Percentiles rank a stretch among this genome's conserved stretches.
These are phyloP conservation scores for Nomada goodeniana DNA, from an alignment of 2,888 invertebrate genomes.

Conservation along the genomic window DNA sequence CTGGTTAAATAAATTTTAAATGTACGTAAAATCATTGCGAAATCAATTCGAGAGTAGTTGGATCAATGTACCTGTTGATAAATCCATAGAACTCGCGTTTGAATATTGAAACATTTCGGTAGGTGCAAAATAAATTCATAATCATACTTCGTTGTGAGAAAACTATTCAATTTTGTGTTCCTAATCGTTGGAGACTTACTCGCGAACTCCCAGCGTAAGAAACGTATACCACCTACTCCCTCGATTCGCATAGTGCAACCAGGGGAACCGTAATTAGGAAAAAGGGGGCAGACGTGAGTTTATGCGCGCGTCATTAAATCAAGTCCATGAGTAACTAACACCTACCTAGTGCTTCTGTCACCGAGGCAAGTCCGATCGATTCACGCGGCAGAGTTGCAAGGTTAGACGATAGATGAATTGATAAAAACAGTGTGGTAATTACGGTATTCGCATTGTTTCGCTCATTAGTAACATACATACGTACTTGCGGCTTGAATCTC, in stretches of 20 bases:
- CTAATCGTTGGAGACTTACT: too few relatives aligned
- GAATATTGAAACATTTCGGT: too few relatives aligned
- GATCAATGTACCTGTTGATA: too few relatives aligned
- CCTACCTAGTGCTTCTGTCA: conserved; percentile 30
- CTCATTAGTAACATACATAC: conserved; percentile 8
- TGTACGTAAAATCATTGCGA: not conserved
- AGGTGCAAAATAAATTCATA: too few relatives aligned
- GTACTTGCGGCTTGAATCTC: conserved; percentile 7
- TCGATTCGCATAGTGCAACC: not conserved
- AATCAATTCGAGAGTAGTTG: too few relatives aligned
- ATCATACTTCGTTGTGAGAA: too few relatives aligned
- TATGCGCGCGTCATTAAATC: conserved; percentile 23
- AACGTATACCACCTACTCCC: not conserved
- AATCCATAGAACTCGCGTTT: too few relatives aligned
- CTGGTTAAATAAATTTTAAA: not conserved
- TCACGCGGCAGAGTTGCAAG: conserved; percentile 52
- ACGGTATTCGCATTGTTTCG: conserved; percentile 53
- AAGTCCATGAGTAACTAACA: conserved; percentile 20
- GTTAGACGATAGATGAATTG: conserved; percentile 51
- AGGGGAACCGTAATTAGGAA: not conserved
- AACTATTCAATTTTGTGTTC: too few relatives aligned
- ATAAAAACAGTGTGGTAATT: conserved; percentile 52
- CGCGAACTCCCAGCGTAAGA: too few relatives aligned
- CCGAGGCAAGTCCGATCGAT: conserved; percentile 38
- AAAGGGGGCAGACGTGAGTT: conserved; percentile 22